A percentile compares a stretch with the other conserved stretches of the same genome.
Evolutionary conservation across 2,797 vertebrate genomes (phyloP).

Genomic region (Chloroceryle amazona): DNA sequence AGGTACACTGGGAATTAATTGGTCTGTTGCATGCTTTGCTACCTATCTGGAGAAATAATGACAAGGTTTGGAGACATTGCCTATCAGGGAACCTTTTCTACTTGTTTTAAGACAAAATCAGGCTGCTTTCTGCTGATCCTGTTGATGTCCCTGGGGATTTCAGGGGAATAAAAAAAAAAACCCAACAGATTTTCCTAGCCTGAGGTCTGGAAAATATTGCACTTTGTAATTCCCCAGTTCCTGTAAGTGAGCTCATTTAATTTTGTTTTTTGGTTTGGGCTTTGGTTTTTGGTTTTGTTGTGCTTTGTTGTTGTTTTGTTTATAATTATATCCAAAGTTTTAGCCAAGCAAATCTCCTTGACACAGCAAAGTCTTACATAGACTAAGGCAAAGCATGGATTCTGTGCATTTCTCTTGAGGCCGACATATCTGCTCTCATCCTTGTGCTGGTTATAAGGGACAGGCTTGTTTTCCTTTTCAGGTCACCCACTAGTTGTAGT

Average conservation of each 20-base stretch:
- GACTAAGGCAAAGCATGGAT: neutral
- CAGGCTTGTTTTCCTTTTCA: neutral
- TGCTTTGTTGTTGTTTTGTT: neutral
- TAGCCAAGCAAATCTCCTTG: neutral
- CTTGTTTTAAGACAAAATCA: constrained; percentile 1
- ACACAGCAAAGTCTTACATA: neutral
- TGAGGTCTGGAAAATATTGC: constrained; percentile 58
- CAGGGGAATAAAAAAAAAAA: neutral
- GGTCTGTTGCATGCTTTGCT: neutral
- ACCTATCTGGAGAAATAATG: neutral
- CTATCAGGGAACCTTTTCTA: neutral
- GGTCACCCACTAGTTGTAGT: neutral
- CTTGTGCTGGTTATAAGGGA: neutral
- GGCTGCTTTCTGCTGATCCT: constrained; percentile 11
- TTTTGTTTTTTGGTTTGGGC: neutral
- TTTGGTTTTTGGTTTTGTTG: neutral
- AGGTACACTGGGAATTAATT: neutral
- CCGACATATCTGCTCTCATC: neutral
- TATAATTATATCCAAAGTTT: neutral
- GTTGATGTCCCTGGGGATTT: constrained; percentile 24
- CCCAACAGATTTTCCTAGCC: constrained; percentile 51
- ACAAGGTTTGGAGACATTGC: neutral
- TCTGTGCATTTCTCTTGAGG: neutral
- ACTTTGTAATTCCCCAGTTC: constrained; percentile 41
- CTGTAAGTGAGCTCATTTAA: constrained; percentile 11